Evolutionary conservation across 1,140 invertebrate species (phyloP), one percentile per base, ranked within the genome.

Genomic region (Monomorium pharaonis): DNA sequence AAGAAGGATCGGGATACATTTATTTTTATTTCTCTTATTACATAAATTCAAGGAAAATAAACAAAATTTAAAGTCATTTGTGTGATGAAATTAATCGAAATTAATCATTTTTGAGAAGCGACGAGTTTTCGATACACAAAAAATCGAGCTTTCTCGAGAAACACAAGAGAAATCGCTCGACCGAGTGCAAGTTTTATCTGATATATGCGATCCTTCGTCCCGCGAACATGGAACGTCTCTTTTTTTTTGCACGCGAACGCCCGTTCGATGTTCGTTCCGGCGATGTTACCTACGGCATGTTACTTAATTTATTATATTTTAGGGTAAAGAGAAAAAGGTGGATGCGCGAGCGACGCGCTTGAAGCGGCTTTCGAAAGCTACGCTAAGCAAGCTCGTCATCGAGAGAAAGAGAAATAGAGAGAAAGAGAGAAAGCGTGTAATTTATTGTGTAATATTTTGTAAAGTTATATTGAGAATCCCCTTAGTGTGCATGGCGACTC

Each of bases 261-360:
- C 24, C 65, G 65, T 83, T 72, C 51, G 42, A 60, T 33, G 51
- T 83, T 83, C 37, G 16, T 51, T 80, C 67, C 67, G 78, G 42
- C 67, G 51, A 83, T 47, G 69, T 83, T 81, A 70, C 49, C 77
- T 72, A 56, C 37, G 65, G 65, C 78, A 56, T 72, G 65, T 81
- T 81, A 83, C 67, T 83, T 83, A 83, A 83, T 83, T 83, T 83
- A 83, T 69, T 80, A 67, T 80, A 80, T 74, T 83, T 83, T 83
- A 83, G 67, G 51, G 18, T 74, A 72, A 33, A 54, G 12, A 30
- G 37, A 37, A 7, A 37, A 7, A 37, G 37, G 37, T 6, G 14
- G 3, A 10, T 30, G 37, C 56, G 54, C 72, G 18, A 58, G n/a
- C 27, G 18, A 6, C 33, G 77, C 49, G 33, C 69, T 69, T 33